phyloP scores from a whole-genome alignment of 2,113 vertebrate species.

The Puma concolor region DNA sequence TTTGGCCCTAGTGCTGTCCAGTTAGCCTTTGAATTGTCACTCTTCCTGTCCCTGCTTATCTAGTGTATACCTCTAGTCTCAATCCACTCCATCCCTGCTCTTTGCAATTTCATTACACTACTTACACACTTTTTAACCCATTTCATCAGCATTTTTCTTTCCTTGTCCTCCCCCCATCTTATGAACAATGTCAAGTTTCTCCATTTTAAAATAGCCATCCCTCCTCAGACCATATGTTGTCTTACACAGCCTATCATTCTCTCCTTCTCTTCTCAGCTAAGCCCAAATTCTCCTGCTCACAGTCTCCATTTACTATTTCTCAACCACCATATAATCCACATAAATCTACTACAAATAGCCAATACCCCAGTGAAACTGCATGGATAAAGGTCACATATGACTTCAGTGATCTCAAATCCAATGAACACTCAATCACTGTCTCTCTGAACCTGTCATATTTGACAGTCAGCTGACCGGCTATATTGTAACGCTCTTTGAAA shows the following conservation, averaged over 20 bases:
- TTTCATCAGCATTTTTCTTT: neutral
- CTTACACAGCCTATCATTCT: neutral
- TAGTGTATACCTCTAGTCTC: neutral
- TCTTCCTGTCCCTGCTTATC: neutral
- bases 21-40: neutral
- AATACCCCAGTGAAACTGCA: neutral
- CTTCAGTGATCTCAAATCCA: neutral
- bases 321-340: neutral
- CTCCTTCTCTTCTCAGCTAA: neutral
- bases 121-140: neutral
- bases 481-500: neutral
- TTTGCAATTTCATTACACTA: neutral
- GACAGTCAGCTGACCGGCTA: neutral
- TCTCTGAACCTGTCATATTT: neutral
- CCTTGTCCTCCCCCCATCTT: neutral
- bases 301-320: neutral
- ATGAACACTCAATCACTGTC: neutral
- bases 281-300: neutral
- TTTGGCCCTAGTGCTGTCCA: no score
- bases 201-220: neutral
- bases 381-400: neutral
- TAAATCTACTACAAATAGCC: neutral
- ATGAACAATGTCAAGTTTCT: neutral
- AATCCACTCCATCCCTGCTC: neutral
- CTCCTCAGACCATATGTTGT: no score